Percentiles rank a stretch among this genome's conserved stretches.
phyloP scores from a whole-genome alignment of 1,140 invertebrate species.

The Trichoplusia ni region DNA sequence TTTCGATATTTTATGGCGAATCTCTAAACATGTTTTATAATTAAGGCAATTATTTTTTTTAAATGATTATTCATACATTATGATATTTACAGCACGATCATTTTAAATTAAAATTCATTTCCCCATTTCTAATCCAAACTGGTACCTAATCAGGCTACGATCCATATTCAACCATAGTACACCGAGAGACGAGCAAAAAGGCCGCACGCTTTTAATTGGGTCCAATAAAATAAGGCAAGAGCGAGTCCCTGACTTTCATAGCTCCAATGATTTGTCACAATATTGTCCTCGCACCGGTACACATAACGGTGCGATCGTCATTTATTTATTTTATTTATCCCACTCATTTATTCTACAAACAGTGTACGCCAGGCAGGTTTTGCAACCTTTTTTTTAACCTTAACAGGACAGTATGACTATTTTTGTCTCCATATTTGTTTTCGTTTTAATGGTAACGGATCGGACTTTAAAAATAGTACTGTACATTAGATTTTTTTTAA shows the following conservation, averaged over 20 bases:
- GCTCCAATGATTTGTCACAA: slow-evolving; percentile 17
- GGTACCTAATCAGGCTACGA: too few species aligned
- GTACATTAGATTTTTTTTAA: slow-evolving; percentile 17
- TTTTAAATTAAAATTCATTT: too few species aligned
- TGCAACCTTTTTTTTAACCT: slow-evolving; percentile 5
- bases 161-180: too few species aligned
- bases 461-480: slow-evolving; percentile 28
- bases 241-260: not conserved
- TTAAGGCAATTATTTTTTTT: too few species aligned
- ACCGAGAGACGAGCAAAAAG: not conserved
- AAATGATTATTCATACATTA: too few species aligned
- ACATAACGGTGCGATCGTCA: slow-evolving; percentile 16
- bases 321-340: slow-evolving; percentile 10
- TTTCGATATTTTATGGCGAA: slow-evolving; percentile 8
- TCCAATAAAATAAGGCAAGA: slow-evolving; percentile 3
- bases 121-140: too few species aligned
- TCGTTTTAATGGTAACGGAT: slow-evolving; percentile 27
- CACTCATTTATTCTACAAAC: slow-evolving; percentile 12
- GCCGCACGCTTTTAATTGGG: slow-evolving; percentile 3
- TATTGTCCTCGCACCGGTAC: slow-evolving; percentile 18
- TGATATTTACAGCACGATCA: too few species aligned
- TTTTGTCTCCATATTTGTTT: slow-evolving; percentile 10
- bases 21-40: too few species aligned
- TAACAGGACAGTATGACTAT: slow-evolving; percentile 16
- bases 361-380: not conserved